Percentiles rank a stretch among this genome's conserved stretches.
Evolutionary conservation across 2,113 vertebrate species (phyloP).

Genomic region (Psammodynastes pulverulentus): DNA sequence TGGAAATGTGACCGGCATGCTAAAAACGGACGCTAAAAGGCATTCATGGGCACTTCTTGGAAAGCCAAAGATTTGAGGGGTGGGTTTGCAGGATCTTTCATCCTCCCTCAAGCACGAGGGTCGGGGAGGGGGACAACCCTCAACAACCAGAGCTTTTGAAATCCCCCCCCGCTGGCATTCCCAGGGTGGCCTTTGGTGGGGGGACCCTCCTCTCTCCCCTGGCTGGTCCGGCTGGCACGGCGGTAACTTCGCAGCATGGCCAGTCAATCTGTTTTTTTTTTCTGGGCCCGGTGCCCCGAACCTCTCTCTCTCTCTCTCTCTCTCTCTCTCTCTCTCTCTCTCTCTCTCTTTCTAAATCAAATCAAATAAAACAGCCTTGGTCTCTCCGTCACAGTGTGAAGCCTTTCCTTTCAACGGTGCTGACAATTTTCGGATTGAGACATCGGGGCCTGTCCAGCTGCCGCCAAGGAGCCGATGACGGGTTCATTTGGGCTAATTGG

Average conservation of each 20-base stretch:
- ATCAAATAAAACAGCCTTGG: conserved; percentile 60
- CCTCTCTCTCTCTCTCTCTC: conserved; percentile 52
- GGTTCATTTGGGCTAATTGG: conserved; percentile 84
- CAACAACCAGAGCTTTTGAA: rapidly evolving
- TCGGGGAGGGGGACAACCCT: not conserved
- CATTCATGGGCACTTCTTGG: not conserved
- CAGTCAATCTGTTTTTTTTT: conserved; percentile 83
- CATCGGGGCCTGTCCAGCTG: conserved; percentile 83
- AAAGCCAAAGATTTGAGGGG: not conserved
- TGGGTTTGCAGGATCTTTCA: not conserved
- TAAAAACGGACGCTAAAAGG: not conserved
- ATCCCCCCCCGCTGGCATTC: not conserved
- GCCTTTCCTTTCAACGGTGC: conserved; percentile 82
- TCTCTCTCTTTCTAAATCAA: no score
- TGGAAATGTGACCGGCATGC: conserved; percentile 5
- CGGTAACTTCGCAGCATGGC: conserved; percentile 81
- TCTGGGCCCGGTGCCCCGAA: conserved; percentile 84
- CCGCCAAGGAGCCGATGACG: conserved; percentile 93
- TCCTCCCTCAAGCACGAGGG: not conserved
- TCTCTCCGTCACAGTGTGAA: conserved; percentile 78
- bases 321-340: no score
- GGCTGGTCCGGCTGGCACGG: conserved; percentile 73
- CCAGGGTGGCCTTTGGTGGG: not conserved
- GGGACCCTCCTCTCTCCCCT: conserved; percentile 20
- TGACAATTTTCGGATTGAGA: conserved; percentile 97